Evolutionary conservation across 2,113 vertebrate species (phyloP).

Genomic region (Lates calcarifer): DNA sequence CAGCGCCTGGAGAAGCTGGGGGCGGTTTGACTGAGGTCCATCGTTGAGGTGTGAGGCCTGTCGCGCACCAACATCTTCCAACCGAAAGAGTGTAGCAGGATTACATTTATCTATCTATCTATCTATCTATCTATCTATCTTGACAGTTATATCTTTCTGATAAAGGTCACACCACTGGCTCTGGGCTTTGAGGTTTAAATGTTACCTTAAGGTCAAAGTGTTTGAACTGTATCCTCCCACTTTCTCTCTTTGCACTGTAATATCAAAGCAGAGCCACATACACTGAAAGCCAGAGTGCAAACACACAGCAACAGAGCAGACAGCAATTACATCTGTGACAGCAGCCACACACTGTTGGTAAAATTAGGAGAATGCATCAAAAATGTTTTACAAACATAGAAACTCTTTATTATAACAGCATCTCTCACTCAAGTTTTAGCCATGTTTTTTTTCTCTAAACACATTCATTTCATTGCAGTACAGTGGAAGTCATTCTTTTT

Average conservation of each 20-base stretch:
- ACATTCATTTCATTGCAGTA: constrained; percentile 61
- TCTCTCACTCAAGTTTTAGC: constrained; percentile 51
- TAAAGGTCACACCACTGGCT: constrained; percentile 37
- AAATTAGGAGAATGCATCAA: constrained; percentile 47
- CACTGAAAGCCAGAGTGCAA: not conserved
- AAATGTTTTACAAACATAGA: constrained; percentile 80
- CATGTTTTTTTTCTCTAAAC: constrained; percentile 41
- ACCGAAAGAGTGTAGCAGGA: constrained; percentile 22
- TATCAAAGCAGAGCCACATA: constrained; percentile 58
- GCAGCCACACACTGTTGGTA: not conserved
- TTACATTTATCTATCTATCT: constrained; percentile 19
- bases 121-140: constrained; percentile 9
- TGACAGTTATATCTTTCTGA: constrained; percentile 5
- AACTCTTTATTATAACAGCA: constrained; percentile 80
- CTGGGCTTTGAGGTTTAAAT: constrained; percentile 74
- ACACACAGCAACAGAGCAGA: not conserved
- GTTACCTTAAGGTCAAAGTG: constrained; percentile 76
- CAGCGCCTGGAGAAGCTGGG: constrained; percentile 77
- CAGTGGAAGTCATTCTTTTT: constrained; percentile 67
- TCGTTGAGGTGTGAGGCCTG: constrained; percentile 71
- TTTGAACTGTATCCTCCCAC: constrained; percentile 74
- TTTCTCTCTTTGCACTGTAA: constrained; percentile 36
- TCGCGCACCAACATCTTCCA: constrained; percentile 47
- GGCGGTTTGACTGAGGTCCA: constrained; percentile 81
- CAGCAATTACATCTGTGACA: not conserved